phyloP scores from a whole-genome alignment of 2,888 invertebrate genomes.

The Agrotis clavis region DNA sequence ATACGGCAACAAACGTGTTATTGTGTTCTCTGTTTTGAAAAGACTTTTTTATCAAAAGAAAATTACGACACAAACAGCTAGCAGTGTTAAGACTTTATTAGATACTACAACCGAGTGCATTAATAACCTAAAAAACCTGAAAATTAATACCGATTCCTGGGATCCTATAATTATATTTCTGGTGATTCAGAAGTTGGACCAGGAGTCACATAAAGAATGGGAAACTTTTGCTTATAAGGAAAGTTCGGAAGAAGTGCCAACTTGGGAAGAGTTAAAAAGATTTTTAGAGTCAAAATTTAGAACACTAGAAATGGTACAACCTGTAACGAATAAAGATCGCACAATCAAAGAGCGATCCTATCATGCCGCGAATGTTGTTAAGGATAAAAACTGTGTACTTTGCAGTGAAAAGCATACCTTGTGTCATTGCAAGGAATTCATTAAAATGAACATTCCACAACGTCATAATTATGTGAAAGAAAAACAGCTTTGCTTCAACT shows the following conservation, averaged over 20 bases:
- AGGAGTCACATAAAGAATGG: slow-evolving; percentile 17
- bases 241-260: neutral
- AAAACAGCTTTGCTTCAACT: slow-evolving; percentile 24
- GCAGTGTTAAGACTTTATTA: neutral
- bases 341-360: too few species aligned
- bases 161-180: slow-evolving; percentile 28
- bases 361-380: too few species aligned
- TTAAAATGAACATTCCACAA: slow-evolving; percentile 5
- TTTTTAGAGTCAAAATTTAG: slow-evolving; percentile 12
- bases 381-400: too few species aligned
- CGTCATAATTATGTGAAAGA: slow-evolving; percentile 14
- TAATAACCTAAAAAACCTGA: slow-evolving; percentile 8
- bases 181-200: slow-evolving; percentile 20
- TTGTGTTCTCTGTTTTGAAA: neutral
- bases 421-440: neutral
- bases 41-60: too few species aligned
- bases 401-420: too few species aligned
- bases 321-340: slow-evolving; percentile 11
- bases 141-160: slow-evolving; percentile 22
- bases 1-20: slow-evolving; percentile 3
- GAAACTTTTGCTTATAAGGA: slow-evolving; percentile 13
- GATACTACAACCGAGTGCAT: neutral
- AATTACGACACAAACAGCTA: too few species aligned
- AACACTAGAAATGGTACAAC: slow-evolving; percentile 10
- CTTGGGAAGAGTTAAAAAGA: neutral